Evolutionary conservation across 2,888 invertebrate genomes (phyloP), one percentile per base, ranked within the genome.

Genomic region (Polyommatus iphigenia): DNA sequence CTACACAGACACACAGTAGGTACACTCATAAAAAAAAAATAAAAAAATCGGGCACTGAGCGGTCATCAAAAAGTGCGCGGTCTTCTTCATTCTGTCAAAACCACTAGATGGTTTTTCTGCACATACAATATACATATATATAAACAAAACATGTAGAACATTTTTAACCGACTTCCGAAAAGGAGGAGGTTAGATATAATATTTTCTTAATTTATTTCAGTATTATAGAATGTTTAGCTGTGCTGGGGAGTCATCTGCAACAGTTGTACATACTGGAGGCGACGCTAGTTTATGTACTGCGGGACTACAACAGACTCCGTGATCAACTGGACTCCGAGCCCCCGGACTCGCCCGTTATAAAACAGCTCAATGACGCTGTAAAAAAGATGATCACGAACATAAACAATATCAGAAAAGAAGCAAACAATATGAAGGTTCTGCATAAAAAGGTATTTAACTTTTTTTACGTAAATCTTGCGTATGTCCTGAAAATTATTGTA

Each of bases 261-360:
- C 96, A 96, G 84, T 84, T 95, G 62, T 93, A 93, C 79, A 90
- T 95, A 71, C 91, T 96, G 86, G 95, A 95, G 84, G 92, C 95
- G 1, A 94, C 95, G 57, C 84, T 96, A 76, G 91, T 91, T 76
- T 96, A 95, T 82, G 88, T 94, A n/a, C 85, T 92, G 57, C 89
- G 94, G 8, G 92, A 94, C 81, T 89, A 89, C 79, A 85, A 83
- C 41, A 87, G 83, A 77, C 81, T 89, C 41, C 86, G 88, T 72
- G 85, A 88, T 78, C 86, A 90, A 86, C 83, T 90, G 24, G 90
- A 91, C 82, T 89, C 85, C 76, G 90, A 92, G 80, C 89, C 90
- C 0, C 90, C 91, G 0, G 89, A 92, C 80, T 90, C 92, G 0
- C 87, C 87, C 0, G 72, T 87, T 24, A 76, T 85, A 2, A 59